Evolutionary conservation across 1,140 invertebrate species (phyloP).

Genomic region (Trichonephila inaurata): DNA sequence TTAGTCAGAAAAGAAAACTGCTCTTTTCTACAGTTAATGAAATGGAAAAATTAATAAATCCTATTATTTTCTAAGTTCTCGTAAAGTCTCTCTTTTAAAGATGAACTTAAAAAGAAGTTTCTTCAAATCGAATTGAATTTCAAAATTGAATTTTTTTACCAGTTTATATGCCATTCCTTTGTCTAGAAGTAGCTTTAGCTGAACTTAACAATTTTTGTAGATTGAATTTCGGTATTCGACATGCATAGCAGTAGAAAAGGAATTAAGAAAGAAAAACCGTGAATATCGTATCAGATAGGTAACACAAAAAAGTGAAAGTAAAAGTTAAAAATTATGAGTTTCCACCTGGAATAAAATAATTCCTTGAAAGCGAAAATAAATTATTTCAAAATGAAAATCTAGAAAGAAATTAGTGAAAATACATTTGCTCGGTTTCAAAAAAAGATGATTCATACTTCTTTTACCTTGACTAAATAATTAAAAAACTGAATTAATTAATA

Average conservation of each 20-base stretch:
- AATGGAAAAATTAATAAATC: conserved; percentile 73
- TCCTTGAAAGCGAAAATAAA: background rate
- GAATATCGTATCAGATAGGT: background rate
- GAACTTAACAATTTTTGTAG: background rate
- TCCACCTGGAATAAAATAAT: background rate
- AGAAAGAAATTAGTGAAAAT: background rate
- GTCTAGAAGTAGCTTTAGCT: background rate
- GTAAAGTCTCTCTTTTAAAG: conserved; percentile 22
- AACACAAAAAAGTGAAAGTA: background rate
- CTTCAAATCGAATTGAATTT: conserved; percentile 63
- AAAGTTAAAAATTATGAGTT: background rate
- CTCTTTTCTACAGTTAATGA: conserved; percentile 65
- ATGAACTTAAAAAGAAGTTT: conserved; percentile 55
- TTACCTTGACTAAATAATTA: background rate
- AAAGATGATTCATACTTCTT: background rate
- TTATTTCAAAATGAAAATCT: background rate
- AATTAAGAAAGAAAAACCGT: background rate
- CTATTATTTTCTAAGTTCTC: conserved; percentile 51
- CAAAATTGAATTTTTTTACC: conserved; percentile 40
- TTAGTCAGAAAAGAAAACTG: conserved; percentile 56
- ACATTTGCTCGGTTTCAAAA: background rate
- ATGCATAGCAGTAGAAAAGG: background rate
- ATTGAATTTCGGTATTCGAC: conserved; percentile 25
- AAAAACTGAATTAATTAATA: background rate
- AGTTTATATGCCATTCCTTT: conserved; percentile 28